Evolutionary conservation across 2,113 vertebrate genomes (phyloP), one percentile per base, ranked within the genome.

Genomic region (Turnix velox): DNA sequence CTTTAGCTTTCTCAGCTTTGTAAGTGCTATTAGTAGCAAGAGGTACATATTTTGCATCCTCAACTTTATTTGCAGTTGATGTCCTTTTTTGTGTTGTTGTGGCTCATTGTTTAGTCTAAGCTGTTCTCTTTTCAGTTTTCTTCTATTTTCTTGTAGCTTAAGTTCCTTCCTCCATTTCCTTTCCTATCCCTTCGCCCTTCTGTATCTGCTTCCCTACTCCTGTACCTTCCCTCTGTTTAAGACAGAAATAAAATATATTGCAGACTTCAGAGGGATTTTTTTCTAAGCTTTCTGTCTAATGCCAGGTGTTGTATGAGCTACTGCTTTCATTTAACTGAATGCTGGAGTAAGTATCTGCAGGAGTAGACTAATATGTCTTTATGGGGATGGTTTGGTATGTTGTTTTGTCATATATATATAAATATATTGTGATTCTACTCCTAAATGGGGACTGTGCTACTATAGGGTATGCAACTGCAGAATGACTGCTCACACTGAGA

Each of bases 391-490:
- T 93, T 91, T 76, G 46, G 66, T 87, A 15, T 91, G 46, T 93
- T 96, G 69, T 88, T 96, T 87, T 92, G 81, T 94, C 84, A 63
- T 86, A 77, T 93, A 94, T 93, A 95, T 95, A 69, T 93, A 94
- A 92, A 95, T 95, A 69, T 91, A 65, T 94, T 85, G 84, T 76
- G 89, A 94, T 89, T 83, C 92, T 79, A 55, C 49, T 94, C 35
- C 33, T 71, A 92, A 84, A 73, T 83, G 81, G 84, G 12, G 39
- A 93, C 20, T 93, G 66, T 89, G 77, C 84, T 91, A 39, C 91
- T 94, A 30, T 55, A 87, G 87, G 74, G 18, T 85, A 65, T 58
- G 81, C 59, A 92, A 89, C 77, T 95, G 77, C 89, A 94, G 89
- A 78, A 87, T 69, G 84, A 84, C 91, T 89, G 63, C 79, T 94